These are phyloP conservation scores for Paratilapia polleni DNA, from an alignment of 2,113 vertebrate species.

Conservation along the genomic window DNA sequence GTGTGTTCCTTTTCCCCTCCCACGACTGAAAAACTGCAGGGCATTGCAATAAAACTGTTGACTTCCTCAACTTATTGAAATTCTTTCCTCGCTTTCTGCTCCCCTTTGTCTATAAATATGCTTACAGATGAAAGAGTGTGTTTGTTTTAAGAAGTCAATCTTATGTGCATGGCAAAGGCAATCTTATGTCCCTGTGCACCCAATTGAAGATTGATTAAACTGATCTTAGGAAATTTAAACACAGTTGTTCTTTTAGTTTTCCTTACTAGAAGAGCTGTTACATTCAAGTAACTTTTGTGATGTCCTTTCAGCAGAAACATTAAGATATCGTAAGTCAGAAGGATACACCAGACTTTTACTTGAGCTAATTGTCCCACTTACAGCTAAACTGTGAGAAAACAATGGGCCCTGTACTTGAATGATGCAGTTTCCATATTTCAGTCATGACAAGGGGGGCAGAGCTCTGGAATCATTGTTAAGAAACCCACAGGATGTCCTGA, in stretches of 20 bases:
- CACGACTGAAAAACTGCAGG: constrained; percentile 24
- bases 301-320: neutral
- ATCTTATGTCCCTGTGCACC: neutral
- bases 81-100: constrained; percentile 39
- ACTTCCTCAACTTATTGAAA: constrained; percentile 59
- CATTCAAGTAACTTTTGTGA: neutral
- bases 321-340: neutral
- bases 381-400: constrained; percentile 51
- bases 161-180: neutral
- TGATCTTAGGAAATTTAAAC: neutral
- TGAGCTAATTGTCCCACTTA: constrained; percentile 26
- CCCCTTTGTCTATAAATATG: constrained; percentile 30
- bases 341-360: constrained; percentile 21
- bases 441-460: constrained; percentile 70
- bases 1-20: neutral
- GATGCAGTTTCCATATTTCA: constrained; percentile 83
- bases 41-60: constrained; percentile 56
- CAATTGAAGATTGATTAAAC: neutral
- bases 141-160: constrained; percentile 24
- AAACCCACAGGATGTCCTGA: constrained; percentile 97
- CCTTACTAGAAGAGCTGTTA: neutral
- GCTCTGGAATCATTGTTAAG: constrained; percentile 83
- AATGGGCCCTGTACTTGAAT: constrained; percentile 61
- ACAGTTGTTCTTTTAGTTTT: neutral
- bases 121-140: constrained; percentile 18